Evolutionary conservation across 64 coral and sea anemone species (phyloP), one percentile per base, ranked within the genome.

Genomic region (Dendrophyllia cribrosa): DNA sequence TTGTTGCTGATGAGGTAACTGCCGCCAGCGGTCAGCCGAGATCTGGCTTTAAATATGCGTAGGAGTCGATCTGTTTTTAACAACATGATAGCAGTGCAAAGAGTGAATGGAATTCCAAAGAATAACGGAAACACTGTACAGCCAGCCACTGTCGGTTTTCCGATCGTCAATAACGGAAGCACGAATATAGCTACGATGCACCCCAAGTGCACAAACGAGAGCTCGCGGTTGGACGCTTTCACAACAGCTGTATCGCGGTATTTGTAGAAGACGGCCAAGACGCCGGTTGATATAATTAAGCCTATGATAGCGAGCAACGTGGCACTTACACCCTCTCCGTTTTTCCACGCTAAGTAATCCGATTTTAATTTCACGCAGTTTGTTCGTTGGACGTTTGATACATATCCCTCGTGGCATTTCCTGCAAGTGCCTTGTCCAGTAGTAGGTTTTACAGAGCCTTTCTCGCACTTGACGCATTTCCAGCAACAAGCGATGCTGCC

Each of bases 31-130:
- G 91, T 90, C 17, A 98, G 88, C 63, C 94, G 86, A 6, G 94
- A 73, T 61, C 86, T 91, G 22, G 93, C 83, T 59, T 94, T 66
- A 66, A 98, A 98, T 88, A 98, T 96, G 76, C 97, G 97, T 76
- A 98, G 81, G 51, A 98, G 91, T 49, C 97, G 90, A 63, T 98
- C 91, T 13, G 97, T 98, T 58, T 98, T 98, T 13, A 98, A 78
- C 52, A 95, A 74, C 66, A 83, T 98, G 14, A 98, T 96, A 4
- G 94, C 85, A n/a, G 94, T 98, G 45, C 91, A 91, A 21, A 98
- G 75, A 7, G 90, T 96, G 19, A 93, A 98, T 4, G 92, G 83
- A 51, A 98, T 72, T 12, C 88, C 82, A 58, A 98, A 98, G 7
- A 88, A 95, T 19, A 91, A 86, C 3, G 94, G 88, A 15, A 88